Base-by-base conservation (phyloP, 2,888 invertebrate genomes). In the Paralinhomoeus sp. region DNA sequence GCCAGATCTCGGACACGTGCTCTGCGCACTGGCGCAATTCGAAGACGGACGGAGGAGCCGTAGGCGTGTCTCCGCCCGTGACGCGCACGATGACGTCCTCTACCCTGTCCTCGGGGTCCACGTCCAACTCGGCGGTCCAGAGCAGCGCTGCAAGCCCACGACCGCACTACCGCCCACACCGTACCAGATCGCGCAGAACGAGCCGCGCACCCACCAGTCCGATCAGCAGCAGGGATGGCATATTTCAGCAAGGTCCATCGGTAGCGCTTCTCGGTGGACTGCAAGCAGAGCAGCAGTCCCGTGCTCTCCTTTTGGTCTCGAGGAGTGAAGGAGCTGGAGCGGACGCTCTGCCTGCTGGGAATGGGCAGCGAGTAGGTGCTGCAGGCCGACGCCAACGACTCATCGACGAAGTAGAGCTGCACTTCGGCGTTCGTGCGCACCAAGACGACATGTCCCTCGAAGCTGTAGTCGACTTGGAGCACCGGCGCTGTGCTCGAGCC, bases 91-190 rank as follows among this genome's bases (percentile, higher is more conserved):
- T 3, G 7, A 45, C 20, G 22, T 21, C 7, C 15, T 41, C 31
- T 2, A 47, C 41, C 24, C 24, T 31, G 31, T 47, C 47, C 35
- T 47, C 47, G 3, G 47, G 47, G 20, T 47, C 47, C 27, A 47
- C 37, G 35, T 47, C 47, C 13, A 47, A 23, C n/a, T 37, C 18
- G 12, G 44, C 34, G 13, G 44, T 20, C 21, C 33, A 47, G 15
- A 45, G n/a, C 5, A 24, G 20, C 27, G 27, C 27, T 9, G 27
- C 12, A 27, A 27, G 27, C 27, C 27, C 7, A 12, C 27, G 12
- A 12, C n/a, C n/a, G n/a, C n/a, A n/a, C n/a, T n/a, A n/a, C n/a
- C n/a, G n/a, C n/a, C n/a, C n/a, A n/a, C n/a, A n/a, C n/a, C n/a
- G n/a, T n/a, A n/a, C n/a, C n/a, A n/a, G n/a, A n/a, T n/a, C n/a